A percentile compares a stretch with the other conserved stretches of the same genome.
Conservation (phyloP, 2,888 invertebrate species). For the Protonemura montana region DNA sequence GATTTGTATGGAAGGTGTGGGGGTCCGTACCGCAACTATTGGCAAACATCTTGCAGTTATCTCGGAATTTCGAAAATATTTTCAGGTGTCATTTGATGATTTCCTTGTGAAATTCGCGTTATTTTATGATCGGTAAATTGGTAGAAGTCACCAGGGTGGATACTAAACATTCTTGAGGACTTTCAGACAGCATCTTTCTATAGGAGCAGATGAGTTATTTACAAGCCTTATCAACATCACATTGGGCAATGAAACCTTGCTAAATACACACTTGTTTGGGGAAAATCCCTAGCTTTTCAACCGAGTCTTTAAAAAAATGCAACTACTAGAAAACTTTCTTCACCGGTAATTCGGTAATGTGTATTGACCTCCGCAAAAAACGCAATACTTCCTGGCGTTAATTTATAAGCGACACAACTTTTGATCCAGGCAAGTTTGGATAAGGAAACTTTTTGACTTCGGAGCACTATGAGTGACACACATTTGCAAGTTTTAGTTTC, state of each 20-base stretch:
- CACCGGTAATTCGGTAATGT: too few relatives aligned
- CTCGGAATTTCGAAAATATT: neutral
- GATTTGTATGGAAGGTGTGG: neutral
- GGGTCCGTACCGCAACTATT: neutral
- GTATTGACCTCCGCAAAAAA: neutral
- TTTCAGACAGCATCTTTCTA: too few relatives aligned
- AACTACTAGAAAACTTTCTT: too few relatives aligned
- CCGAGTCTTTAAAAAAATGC: too few relatives aligned
- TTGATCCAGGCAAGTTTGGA: neutral
- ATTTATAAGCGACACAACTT: neutral
- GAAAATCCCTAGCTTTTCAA: too few relatives aligned
- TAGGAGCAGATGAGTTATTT: too few relatives aligned
- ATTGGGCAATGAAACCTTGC: too few relatives aligned
- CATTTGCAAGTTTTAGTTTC: neutral
- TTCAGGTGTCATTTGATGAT: neutral
- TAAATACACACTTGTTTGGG: too few relatives aligned
- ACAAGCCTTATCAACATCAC: too few relatives aligned
- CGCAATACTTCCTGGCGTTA: neutral
- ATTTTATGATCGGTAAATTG: neutral
- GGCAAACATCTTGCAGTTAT: neutral
- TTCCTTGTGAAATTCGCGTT: neutral
- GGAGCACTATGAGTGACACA: neutral
- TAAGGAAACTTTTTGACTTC: neutral
- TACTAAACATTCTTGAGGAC: too few relatives aligned
- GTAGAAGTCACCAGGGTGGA: neutral